Evolutionary conservation across 2,797 vertebrate genomes (phyloP).

Genomic region (Chelon labrosus): DNA sequence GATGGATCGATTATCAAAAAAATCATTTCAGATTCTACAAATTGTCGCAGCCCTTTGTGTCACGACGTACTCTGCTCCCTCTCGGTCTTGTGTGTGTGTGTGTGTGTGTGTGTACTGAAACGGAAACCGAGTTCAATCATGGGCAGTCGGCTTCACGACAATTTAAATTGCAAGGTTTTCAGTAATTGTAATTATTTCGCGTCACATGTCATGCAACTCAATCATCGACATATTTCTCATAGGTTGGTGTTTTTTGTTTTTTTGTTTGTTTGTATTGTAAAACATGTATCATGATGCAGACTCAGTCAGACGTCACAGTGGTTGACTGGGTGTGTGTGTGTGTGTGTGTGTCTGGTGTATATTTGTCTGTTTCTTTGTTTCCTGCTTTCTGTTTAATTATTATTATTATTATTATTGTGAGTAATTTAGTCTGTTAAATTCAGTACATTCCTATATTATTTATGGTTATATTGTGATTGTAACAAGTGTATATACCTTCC

Average conservation of each 20-base stretch:
- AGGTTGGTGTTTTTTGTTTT: background rate
- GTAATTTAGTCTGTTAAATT: slow-evolving; percentile 74
- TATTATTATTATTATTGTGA: slow-evolving; percentile 57
- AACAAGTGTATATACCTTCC: slow-evolving; percentile 83
- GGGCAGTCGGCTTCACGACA: background rate
- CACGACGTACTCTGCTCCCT: background rate
- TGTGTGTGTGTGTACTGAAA: background rate
- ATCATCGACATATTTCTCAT: background rate
- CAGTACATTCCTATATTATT: slow-evolving; percentile 88
- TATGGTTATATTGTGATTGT: slow-evolving; percentile 84
- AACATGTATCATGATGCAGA: slow-evolving; percentile 29
- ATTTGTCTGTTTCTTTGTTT: slow-evolving; percentile 28
- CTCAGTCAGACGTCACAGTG: slow-evolving; percentile 33
- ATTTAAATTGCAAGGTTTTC: background rate
- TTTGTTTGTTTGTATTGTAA: slow-evolving; percentile 31
- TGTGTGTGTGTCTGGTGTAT: slow-evolving; percentile 12
- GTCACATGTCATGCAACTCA: too few species aligned
- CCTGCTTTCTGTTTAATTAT: slow-evolving; percentile 62
- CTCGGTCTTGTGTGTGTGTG: background rate
- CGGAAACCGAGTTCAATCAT: background rate
- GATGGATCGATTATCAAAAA: background rate
- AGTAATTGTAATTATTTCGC: background rate
- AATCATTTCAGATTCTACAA: background rate
- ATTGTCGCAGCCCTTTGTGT: background rate
- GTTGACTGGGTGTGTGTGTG: slow-evolving; percentile 14